Evolutionary conservation across 2,797 vertebrate genomes (phyloP).

Genomic region (Phrynocephalus guinanensis): DNA sequence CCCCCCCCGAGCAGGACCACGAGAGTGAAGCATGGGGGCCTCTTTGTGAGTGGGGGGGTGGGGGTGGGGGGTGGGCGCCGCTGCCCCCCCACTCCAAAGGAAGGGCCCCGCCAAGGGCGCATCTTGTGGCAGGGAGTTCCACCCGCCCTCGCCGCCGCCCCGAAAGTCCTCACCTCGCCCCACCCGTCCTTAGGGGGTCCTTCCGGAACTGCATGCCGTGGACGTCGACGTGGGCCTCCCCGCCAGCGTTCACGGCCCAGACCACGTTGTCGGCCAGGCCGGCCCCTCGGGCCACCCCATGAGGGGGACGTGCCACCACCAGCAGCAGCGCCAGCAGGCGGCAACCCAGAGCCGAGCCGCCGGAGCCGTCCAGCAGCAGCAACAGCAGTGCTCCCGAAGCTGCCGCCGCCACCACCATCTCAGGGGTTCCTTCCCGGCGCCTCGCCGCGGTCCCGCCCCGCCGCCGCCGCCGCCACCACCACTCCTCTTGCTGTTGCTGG

Average conservation of each 20-base stretch:
- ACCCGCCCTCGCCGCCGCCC: background rate
- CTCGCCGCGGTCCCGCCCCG: constrained; percentile 57
- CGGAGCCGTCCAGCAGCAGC: constrained; percentile 46
- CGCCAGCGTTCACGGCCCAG: constrained; percentile 93
- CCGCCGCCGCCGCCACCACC: constrained; percentile 34
- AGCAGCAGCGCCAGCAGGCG: constrained; percentile 71
- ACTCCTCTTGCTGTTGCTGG: too few species aligned
- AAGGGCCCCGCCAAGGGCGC: background rate
- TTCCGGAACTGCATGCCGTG: constrained; percentile 95
- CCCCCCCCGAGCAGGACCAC: too few species aligned
- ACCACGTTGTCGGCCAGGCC: constrained; percentile 87
- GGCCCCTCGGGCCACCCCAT: constrained; percentile 53
- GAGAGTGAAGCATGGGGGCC: too few species aligned
- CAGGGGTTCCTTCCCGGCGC: constrained; percentile 61
- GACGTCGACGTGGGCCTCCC: constrained; percentile 92
- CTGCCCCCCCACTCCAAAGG: too few species aligned
- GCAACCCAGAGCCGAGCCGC: too few species aligned
- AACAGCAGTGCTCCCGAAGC: constrained; percentile 78
- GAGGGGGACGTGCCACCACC: constrained; percentile 73
- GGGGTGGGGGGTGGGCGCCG: too few species aligned
- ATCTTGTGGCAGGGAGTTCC: constrained; percentile 2
- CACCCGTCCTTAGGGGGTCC: constrained; percentile 94
- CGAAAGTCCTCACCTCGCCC: constrained; percentile 89
- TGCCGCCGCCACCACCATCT: constrained; percentile 70
- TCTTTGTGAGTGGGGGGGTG: too few species aligned